Evolutionary conservation across 2,888 invertebrate species (phyloP).

Genomic region (Amiota communis): DNA sequence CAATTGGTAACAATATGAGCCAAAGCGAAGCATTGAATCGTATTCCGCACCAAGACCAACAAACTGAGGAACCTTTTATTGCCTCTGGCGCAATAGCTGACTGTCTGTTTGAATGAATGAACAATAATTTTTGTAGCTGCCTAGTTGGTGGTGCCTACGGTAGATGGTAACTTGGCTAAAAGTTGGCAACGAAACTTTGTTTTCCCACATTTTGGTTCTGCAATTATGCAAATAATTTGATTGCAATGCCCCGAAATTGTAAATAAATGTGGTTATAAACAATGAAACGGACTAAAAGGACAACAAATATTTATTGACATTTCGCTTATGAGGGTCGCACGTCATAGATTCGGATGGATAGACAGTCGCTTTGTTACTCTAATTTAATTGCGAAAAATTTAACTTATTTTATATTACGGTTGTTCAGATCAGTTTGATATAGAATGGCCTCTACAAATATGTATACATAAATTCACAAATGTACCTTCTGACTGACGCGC

Average conservation of each 20-base stretch:
- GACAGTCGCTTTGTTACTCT: too few species aligned
- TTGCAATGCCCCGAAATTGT: slow-evolving; percentile 54
- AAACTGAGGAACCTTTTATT: neutral
- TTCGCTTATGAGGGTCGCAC: neutral
- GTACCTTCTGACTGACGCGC: neutral
- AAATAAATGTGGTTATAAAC: slow-evolving; percentile 53
- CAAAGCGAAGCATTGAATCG: neutral
- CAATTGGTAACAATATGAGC: slow-evolving; percentile 41
- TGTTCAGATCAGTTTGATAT: too few species aligned
- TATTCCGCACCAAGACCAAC: neutral
- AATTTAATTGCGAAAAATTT: neutral
- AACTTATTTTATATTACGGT: neutral
- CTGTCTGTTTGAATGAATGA: too few species aligned
- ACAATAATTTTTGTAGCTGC: too few species aligned
- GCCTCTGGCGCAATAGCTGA: too few species aligned
- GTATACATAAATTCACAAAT: too few species aligned
- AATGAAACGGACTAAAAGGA: slow-evolving; percentile 27
- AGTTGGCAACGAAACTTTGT: slow-evolving; percentile 12
- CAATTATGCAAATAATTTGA: slow-evolving; percentile 65
- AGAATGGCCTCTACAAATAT: too few species aligned
- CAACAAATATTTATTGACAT: slow-evolving; percentile 26
- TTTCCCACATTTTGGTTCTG: slow-evolving; percentile 33
- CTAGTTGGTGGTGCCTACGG: too few species aligned
- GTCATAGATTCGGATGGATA: neutral
- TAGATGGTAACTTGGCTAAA: neutral